Conservation (phyloP, 2,888 invertebrate species). For the Thymelicus acteon region DNA sequence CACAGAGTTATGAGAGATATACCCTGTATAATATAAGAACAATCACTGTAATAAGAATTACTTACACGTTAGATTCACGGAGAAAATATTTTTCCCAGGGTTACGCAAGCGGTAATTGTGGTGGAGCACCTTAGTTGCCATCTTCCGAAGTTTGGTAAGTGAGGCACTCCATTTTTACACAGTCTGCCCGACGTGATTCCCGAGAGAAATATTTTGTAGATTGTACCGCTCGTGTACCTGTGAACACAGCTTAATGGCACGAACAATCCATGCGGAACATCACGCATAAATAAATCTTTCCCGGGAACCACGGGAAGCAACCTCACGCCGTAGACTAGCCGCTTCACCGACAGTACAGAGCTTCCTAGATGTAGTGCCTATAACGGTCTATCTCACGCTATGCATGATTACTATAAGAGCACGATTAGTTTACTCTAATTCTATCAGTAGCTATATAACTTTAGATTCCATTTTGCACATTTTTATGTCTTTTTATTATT, state of each 20-base stretch:
- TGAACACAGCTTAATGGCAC: constrained; percentile 73
- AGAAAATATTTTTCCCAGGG: constrained; percentile 85
- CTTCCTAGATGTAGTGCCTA: constrained; percentile 71
- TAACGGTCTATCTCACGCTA: constrained; percentile 80
- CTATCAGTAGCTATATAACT: constrained; percentile 67
- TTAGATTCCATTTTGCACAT: constrained; percentile 74
- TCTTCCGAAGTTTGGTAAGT: constrained; percentile 85
- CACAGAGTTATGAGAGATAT: constrained; percentile 63
- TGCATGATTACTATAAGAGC: constrained; percentile 83
- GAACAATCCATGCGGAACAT: constrained; percentile 79
- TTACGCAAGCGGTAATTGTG: constrained; percentile 85
- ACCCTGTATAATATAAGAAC: constrained; percentile 67
- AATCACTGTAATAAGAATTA: constrained; percentile 78
- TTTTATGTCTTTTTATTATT: constrained; percentile 55
- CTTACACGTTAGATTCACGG: constrained; percentile 85
- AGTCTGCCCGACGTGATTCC: constrained; percentile 84
- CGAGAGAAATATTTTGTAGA: constrained; percentile 85
- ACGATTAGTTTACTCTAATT: constrained; percentile 65
- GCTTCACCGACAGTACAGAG: constrained; percentile 67
- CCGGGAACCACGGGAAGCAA: constrained; percentile 81
- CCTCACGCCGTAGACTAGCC: constrained; percentile 77
- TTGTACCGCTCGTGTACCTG: constrained; percentile 80
- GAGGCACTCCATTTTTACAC: constrained; percentile 84
- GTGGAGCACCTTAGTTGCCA: constrained; percentile 85
- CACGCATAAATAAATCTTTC: constrained; percentile 84